phyloP scores from a whole-genome alignment of 2,888 invertebrate genomes.

The Sinotaia quadrata region DNA sequence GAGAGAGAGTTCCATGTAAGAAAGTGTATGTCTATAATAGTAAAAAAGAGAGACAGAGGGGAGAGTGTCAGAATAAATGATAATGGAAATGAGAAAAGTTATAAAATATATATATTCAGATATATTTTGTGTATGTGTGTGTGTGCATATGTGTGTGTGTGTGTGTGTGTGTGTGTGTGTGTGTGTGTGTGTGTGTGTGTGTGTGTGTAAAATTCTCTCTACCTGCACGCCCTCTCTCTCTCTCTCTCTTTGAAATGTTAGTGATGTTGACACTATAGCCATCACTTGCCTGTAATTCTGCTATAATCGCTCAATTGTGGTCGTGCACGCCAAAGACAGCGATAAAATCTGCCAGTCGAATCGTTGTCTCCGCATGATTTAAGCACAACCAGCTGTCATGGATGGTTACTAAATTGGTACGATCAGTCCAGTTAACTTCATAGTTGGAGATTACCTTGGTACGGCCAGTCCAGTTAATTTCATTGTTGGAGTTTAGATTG shows the following conservation, averaged over 20 bases:
- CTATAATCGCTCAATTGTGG: constrained; percentile 15
- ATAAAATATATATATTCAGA: no score
- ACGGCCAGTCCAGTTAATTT: no score
- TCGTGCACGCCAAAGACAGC: neutral
- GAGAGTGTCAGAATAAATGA: neutral
- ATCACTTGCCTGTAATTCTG: neutral
- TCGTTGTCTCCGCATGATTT: neutral
- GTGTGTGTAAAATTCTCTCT: neutral
- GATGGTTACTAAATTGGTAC: no score
- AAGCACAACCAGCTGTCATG: constrained; percentile 1
- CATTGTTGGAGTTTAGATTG: no score
- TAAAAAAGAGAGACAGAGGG: neutral
- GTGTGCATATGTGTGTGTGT: no score
- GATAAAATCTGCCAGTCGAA: constrained; percentile 20
- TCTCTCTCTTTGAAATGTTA: neutral
- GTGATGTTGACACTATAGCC: neutral
- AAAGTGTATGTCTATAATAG: neutral
- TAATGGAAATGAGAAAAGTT: no score
- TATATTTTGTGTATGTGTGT: no score
- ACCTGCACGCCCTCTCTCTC: neutral
- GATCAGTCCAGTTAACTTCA: no score
- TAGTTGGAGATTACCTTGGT: no score
- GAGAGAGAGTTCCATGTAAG: neutral
- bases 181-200: neutral
- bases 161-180: neutral